Percentiles rank a stretch among this genome's conserved stretches.
phyloP scores from a whole-genome alignment of 2,113 vertebrate species.

The Antechinus flavipes region DNA sequence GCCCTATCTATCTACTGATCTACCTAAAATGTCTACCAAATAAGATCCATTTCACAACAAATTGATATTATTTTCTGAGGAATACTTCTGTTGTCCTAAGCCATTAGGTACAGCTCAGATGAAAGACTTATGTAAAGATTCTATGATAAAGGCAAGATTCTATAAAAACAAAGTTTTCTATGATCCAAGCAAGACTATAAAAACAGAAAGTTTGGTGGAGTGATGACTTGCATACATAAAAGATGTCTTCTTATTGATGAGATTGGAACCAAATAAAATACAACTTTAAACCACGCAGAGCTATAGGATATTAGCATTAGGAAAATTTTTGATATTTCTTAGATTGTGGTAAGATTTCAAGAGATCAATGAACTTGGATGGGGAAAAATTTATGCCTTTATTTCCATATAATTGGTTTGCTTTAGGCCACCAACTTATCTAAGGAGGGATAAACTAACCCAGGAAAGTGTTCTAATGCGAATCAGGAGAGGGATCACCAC shows the following conservation, averaged over 20 bases:
- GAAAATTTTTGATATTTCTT: neutral
- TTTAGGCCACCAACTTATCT: neutral
- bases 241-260: neutral
- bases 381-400: neutral
- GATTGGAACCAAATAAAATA: neutral
- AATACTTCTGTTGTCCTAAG: neutral
- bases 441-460: neutral
- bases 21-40: neutral
- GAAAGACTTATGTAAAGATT: neutral
- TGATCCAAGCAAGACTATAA: neutral
- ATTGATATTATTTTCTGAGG: neutral
- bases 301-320: neutral
- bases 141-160: too few species aligned
- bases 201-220: neutral
- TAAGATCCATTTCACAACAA: neutral
- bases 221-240: neutral
- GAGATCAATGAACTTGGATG: neutral
- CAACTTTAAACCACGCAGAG: neutral
- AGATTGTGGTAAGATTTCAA: neutral
- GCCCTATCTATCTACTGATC: neutral
- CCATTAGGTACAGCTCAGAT: neutral
- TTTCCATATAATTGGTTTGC: neutral
- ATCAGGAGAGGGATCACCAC: neutral
- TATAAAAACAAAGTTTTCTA: neutral
- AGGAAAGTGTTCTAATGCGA: neutral